Evolutionary conservation across 1,140 invertebrate species (phyloP).

Genomic region (Drosophila paulistorum): DNA sequence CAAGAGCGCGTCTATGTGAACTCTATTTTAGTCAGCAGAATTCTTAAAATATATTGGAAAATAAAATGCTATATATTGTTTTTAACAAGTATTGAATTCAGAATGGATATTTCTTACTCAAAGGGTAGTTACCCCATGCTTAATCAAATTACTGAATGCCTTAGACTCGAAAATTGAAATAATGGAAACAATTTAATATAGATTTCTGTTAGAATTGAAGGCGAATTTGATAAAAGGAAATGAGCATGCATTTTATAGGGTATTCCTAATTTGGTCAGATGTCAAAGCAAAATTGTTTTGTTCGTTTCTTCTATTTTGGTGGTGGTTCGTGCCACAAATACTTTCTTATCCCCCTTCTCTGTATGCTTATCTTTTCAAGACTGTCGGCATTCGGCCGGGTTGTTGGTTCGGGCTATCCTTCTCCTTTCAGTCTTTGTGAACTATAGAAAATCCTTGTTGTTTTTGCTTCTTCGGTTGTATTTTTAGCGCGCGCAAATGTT

Average conservation of each 20-base stretch:
- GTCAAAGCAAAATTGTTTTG: background rate
- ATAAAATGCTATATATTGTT: too few relatives aligned
- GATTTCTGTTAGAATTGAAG: too few relatives aligned
- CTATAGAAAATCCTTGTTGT: constrained; percentile 40
- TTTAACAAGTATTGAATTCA: too few relatives aligned
- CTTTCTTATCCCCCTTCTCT: constrained; percentile 44
- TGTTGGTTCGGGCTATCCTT: background rate
- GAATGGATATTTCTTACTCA: too few relatives aligned
- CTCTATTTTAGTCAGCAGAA: too few relatives aligned
- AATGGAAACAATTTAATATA: too few relatives aligned
- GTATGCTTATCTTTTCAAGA: constrained; percentile 50
- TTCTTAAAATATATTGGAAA: too few relatives aligned
- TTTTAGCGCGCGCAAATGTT: constrained; percentile 79
- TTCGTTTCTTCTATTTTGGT: constrained; percentile 41
- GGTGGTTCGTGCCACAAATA: constrained; percentile 63
- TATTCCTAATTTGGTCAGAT: background rate
- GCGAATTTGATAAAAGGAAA: background rate
- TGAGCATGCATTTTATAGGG: background rate
- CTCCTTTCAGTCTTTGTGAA: constrained; percentile 33
- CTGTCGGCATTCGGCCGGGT: constrained; percentile 19
- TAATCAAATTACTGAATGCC: too few relatives aligned
- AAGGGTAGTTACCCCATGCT: too few relatives aligned
- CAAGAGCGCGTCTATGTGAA: too few relatives aligned
- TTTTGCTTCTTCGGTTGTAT: constrained; percentile 23
- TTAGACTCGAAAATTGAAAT: too few relatives aligned